These are phyloP conservation scores for Mystacornis crossleyi DNA, from an alignment of 2,113 vertebrate genomes.

Conservation along the genomic window DNA sequence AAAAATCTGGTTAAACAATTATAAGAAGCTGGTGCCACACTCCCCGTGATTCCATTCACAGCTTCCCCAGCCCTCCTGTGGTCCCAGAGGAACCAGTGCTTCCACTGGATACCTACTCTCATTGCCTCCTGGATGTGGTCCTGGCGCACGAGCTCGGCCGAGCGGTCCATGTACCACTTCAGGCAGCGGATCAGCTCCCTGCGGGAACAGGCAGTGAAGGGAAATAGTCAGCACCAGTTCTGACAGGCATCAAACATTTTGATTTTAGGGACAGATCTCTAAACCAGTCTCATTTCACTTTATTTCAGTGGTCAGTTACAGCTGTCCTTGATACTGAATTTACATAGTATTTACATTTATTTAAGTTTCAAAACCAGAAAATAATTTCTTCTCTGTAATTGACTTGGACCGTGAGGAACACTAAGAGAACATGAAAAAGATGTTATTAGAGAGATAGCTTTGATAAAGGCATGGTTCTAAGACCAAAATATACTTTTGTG, in stretches of 20 bases:
- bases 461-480: not conserved
- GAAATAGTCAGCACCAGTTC: not conserved
- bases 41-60: not conserved
- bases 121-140: conserved; percentile 98
- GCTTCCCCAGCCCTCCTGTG: not conserved
- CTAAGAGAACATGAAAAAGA: not conserved
- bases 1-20: not conserved
- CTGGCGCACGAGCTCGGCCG: conserved; percentile 91
- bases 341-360: not conserved
- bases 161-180: conserved; percentile 99
- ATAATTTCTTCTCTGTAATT: not conserved
- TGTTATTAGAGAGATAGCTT: not conserved
- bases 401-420: not conserved
- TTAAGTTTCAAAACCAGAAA: not conserved
- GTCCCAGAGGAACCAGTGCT: not conserved
- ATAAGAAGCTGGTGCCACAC: not conserved
- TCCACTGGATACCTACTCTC: conserved; percentile 76
- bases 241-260: not conserved
- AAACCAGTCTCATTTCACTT: not conserved
- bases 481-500: not conserved
- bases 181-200: conserved; percentile 97
- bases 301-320: not conserved
- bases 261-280: not conserved
- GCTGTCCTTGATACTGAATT: not conserved
- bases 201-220: conserved; percentile 2